Conservation (phyloP, 1,140 invertebrate genomes). For the Drosophila tristis region DNA sequence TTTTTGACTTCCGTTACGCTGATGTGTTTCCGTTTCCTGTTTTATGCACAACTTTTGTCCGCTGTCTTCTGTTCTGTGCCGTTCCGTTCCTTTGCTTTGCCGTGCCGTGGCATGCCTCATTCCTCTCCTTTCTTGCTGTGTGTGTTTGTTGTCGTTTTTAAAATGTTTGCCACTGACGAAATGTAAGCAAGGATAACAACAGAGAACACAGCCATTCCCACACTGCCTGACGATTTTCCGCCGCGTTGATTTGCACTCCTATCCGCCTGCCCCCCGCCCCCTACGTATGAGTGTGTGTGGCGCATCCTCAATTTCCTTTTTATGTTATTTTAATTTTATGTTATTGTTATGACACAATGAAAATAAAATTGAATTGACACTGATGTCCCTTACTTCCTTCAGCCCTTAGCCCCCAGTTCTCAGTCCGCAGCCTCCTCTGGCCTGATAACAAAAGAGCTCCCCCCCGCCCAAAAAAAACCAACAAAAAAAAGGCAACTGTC, state of each 20-base stretch:
- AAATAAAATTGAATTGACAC: conserved; percentile 84
- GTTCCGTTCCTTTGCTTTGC: conserved; percentile 5
- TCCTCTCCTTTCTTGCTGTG: conserved; percentile 22
- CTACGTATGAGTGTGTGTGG: conserved; percentile 12
- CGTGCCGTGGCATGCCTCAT: no score
- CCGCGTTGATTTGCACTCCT: conserved; percentile 73
- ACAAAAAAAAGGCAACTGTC: conserved; percentile 2
- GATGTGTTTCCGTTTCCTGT: conserved; percentile 84
- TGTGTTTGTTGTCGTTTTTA: conserved; percentile 38
- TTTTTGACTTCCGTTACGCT: conserved; percentile 83
- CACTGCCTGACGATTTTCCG: conserved; percentile 74
- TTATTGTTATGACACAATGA: conserved; percentile 84
- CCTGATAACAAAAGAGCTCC: conserved; percentile 37
- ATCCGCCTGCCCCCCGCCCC: background rate
- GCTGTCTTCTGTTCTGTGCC: conserved; percentile 26
- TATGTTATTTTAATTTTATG: conserved; percentile 84
- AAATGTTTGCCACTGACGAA: conserved; percentile 62
- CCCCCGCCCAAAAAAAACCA: conserved; percentile 10
- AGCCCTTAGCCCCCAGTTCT: background rate
- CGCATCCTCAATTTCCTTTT: conserved; percentile 83
- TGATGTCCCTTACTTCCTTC: conserved; percentile 58
- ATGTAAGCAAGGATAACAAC: conserved; percentile 63
- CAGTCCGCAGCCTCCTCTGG: background rate
- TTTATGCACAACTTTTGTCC: conserved; percentile 73
- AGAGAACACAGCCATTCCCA: background rate